These are phyloP conservation scores for Zosterops hypoxanthus DNA, from an alignment of 2,113 vertebrate genomes.

Conservation along the genomic window DNA sequence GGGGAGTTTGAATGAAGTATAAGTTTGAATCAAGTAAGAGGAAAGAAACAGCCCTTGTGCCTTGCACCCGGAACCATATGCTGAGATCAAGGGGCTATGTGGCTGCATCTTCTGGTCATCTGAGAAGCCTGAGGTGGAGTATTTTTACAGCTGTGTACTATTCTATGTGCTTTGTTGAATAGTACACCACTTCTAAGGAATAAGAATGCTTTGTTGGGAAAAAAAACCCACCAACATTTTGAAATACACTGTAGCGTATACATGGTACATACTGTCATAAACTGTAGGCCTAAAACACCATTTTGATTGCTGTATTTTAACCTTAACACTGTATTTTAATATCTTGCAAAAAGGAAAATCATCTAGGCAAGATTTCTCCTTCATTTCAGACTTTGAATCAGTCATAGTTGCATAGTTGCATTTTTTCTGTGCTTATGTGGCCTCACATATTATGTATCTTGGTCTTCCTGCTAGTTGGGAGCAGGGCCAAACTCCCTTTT, in stretches of 20 bases:
- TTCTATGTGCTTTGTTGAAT: rapidly evolving
- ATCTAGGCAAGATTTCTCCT: neutral
- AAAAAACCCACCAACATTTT: neutral
- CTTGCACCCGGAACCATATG: neutral
- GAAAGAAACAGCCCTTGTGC: neutral
- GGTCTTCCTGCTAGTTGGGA: neutral
- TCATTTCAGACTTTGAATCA: neutral
- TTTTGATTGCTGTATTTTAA: neutral
- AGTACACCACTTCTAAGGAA: neutral
- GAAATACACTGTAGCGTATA: neutral
- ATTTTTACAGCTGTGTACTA: neutral
- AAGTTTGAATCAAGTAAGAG: neutral
- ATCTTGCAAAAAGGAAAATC: neutral
- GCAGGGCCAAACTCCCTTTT: neutral
- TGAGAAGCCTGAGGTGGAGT: neutral
- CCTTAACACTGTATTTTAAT: neutral
- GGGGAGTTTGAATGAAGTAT: neutral
- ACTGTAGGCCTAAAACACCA: neutral
- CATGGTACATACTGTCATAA: neutral
- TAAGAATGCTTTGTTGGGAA: neutral
- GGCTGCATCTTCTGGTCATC: neutral
- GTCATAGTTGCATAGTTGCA: neutral
- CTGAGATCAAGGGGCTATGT: neutral
- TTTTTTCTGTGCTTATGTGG: neutral
- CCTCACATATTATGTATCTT: neutral